phyloP scores from a whole-genome alignment of 1,140 invertebrate species.

The Drosophila paulistorum region DNA sequence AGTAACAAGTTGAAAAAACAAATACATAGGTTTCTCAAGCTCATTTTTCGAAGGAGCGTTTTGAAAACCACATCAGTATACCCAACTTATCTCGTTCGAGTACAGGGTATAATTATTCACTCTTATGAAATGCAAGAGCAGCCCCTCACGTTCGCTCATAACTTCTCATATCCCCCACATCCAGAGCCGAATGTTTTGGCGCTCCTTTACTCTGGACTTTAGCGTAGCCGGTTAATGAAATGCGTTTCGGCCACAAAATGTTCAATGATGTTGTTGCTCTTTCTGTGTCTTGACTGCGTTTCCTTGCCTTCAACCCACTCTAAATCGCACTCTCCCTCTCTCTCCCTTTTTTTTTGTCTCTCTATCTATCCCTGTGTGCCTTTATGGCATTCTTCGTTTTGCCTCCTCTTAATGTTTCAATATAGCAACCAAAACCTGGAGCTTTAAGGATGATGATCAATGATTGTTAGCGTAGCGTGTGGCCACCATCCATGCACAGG shows the following conservation, averaged over 20 bases:
- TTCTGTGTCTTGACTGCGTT: background rate
- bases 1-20: no score
- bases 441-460: slow-evolving; percentile 67
- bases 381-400: slow-evolving; percentile 35
- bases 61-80: background rate
- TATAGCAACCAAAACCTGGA: slow-evolving; percentile 50
- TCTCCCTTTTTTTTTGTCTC: background rate
- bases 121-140: background rate
- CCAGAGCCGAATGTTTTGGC: slow-evolving; percentile 4
- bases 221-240: slow-evolving; percentile 76
- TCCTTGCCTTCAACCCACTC: background rate
- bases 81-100: background rate
- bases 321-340: slow-evolving; percentile 11
- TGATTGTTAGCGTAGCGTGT: slow-evolving; percentile 76
- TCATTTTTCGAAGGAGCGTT: no score
- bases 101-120: slow-evolving; percentile 2
- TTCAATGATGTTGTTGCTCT: slow-evolving; percentile 62
- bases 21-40: no score
- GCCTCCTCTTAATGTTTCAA: slow-evolving; percentile 70
- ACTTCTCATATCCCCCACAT: slow-evolving; percentile 34
- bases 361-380: slow-evolving; percentile 27
- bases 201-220: slow-evolving; percentile 21
- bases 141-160: slow-evolving; percentile 55
- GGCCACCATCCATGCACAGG: slow-evolving; percentile 46
- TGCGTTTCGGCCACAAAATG: slow-evolving; percentile 62